A percentile compares a stretch with the other conserved stretches of the same genome.
Evolutionary conservation across 2,113 vertebrate genomes (phyloP).

Genomic region (Rhea americana): DNA sequence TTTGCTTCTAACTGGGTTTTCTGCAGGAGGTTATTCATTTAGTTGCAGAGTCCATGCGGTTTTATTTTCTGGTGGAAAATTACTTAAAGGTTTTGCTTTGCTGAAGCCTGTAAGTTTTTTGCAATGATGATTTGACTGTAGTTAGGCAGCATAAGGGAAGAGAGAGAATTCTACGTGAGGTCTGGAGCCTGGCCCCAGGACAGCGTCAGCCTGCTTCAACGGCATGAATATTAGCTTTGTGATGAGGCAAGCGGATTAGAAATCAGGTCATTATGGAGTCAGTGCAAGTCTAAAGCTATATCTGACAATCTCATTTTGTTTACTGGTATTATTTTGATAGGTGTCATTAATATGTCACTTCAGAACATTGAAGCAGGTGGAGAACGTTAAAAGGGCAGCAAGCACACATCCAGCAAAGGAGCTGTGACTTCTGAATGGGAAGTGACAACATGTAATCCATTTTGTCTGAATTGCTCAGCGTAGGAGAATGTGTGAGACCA

Average conservation of each 20-base stretch:
- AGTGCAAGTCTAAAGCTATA: background rate
- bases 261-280: background rate
- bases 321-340: constrained; percentile 1
- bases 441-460: background rate
- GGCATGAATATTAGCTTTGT: background rate
- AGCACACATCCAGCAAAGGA: background rate
- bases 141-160: background rate
- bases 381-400: constrained; percentile 35
- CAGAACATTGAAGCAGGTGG: constrained; percentile 3
- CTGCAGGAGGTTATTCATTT: background rate
- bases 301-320: constrained; percentile 12
- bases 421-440: constrained; percentile 5
- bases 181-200: background rate
- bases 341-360: constrained; percentile 17
- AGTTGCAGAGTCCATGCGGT: background rate
- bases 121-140: background rate
- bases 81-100: background rate
- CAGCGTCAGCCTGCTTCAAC: background rate
- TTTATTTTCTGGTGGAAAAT: background rate
- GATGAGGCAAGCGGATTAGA: background rate
- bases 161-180: background rate
- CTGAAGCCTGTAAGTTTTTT: background rate
- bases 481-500: constrained; percentile 21
- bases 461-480: background rate
- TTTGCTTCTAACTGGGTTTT: background rate